phyloP scores from a whole-genome alignment of 2,888 invertebrate genomes.

The Lutraria lutraria region DNA sequence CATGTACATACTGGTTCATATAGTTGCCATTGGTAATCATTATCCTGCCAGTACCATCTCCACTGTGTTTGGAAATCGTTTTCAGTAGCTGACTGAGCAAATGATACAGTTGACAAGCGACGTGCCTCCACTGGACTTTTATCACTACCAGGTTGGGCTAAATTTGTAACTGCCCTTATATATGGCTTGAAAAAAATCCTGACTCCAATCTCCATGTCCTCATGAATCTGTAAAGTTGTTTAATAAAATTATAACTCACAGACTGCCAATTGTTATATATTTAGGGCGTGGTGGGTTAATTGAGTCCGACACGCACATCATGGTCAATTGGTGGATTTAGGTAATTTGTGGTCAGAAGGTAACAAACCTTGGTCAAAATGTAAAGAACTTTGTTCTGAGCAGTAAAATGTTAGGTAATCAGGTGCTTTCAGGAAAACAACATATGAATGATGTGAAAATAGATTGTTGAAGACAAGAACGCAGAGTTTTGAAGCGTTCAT shows the following conservation, averaged over 20 bases:
- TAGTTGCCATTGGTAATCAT: conserved; percentile 52
- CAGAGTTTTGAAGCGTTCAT: no score
- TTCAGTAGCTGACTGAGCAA: conserved; percentile 26
- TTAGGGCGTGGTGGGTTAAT: no score
- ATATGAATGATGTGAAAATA: no score
- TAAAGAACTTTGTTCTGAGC: no score
- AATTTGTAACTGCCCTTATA: conserved; percentile 1
- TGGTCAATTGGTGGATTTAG: no score
- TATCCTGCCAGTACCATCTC: conserved; percentile 72
- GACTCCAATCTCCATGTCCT: conserved; percentile 10
- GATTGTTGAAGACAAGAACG: no score
- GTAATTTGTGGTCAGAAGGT: no score
- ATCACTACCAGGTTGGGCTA: not conserved
- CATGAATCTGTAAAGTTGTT: conserved; percentile 15
- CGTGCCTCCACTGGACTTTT: conserved; percentile 29
- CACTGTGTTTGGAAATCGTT: conserved; percentile 65
- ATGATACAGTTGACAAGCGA: conserved; percentile 67
- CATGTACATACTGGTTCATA: conserved; percentile 63
- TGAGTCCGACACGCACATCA: no score
- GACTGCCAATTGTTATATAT: no score
- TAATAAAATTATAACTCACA: not conserved
- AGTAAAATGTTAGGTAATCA: no score
- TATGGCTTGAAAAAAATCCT: conserved; percentile 25
- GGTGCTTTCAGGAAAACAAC: no score
- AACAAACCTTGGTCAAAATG: no score